Conservation (phyloP, 2,888 invertebrate species). For the Agrotis puta region DNA sequence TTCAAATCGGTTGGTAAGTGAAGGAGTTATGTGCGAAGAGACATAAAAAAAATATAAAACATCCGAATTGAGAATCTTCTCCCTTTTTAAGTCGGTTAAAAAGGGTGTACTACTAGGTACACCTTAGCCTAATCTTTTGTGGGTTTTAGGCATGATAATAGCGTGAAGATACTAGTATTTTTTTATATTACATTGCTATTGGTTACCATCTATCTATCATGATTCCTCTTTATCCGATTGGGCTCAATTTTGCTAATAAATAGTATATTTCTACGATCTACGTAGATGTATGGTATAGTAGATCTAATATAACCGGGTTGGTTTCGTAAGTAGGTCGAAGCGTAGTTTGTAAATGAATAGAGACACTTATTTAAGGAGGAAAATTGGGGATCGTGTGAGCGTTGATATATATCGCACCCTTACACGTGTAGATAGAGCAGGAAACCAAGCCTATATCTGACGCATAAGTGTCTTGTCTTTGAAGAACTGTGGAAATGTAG, state of each 20-base stretch:
- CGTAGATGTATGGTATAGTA: background rate
- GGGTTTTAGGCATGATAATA: too few species aligned
- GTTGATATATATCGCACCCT: conserved; percentile 37
- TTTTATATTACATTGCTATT: too few species aligned
- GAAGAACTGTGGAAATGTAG: too few species aligned
- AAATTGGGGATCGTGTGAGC: conserved; percentile 27
- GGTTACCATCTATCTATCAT: background rate
- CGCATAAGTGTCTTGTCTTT: background rate
- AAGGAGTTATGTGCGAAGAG: too few species aligned
- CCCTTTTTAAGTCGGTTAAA: too few species aligned
- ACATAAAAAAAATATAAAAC: too few species aligned
- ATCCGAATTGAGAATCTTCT: too few species aligned
- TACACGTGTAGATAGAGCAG: background rate
- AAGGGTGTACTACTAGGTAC: too few species aligned
- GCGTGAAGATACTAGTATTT: too few species aligned
- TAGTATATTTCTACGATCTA: background rate
- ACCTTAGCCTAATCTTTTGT: too few species aligned
- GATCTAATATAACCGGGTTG: background rate
- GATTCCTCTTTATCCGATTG: background rate
- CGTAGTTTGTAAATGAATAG: conserved; percentile 46
- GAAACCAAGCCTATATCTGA: background rate
- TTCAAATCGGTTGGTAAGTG: too few species aligned
- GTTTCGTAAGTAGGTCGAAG: conserved; percentile 23
- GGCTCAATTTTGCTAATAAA: background rate
- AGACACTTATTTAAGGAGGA: conserved; percentile 54